Evolutionary conservation across 2,113 vertebrate species (phyloP).

Genomic region (Mustela lutreola): DNA sequence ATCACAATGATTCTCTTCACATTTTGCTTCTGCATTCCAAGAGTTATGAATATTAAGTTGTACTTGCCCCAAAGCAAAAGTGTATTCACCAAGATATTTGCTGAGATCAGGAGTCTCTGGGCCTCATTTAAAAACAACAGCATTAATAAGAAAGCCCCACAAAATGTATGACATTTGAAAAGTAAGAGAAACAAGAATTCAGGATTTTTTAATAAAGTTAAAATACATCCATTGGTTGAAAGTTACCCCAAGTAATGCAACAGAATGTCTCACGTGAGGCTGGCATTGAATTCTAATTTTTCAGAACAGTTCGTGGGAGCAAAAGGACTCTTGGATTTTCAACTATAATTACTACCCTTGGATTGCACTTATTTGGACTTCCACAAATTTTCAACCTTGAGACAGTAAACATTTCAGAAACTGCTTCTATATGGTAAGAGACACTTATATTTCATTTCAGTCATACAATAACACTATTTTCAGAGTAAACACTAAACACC

Average conservation of each 20-base stretch:
- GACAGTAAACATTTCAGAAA: conserved; percentile 12
- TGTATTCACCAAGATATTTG: conserved; percentile 90
- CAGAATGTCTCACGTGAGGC: conserved; percentile 63
- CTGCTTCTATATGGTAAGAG: background rate
- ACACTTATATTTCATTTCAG: background rate
- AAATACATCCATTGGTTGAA: conserved; percentile 77
- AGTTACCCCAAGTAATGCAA: conserved; percentile 81
- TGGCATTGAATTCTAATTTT: conserved; percentile 58
- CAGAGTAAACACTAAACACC: background rate
- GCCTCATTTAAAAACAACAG: conserved; percentile 89
- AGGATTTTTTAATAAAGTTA: conserved; percentile 81
- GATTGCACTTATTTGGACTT: background rate
- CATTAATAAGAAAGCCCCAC: conserved; percentile 86
- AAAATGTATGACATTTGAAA: conserved; percentile 84
- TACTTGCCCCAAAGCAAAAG: conserved; percentile 91
- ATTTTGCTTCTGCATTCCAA: conserved; percentile 86
- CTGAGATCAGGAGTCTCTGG: conserved; percentile 90
- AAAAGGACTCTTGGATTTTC: conserved; percentile 52
- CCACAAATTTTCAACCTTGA: conserved; percentile 6
- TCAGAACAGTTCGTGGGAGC: conserved; percentile 9
- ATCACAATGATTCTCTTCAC: conserved; percentile 87
- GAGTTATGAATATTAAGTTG: conserved; percentile 91
- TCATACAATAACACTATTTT: conserved; percentile 2
- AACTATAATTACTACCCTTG: background rate
- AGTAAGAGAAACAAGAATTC: conserved; percentile 82